Base-by-base conservation (phyloP, 2,797 vertebrate species). In the Lemur catta region DNA sequence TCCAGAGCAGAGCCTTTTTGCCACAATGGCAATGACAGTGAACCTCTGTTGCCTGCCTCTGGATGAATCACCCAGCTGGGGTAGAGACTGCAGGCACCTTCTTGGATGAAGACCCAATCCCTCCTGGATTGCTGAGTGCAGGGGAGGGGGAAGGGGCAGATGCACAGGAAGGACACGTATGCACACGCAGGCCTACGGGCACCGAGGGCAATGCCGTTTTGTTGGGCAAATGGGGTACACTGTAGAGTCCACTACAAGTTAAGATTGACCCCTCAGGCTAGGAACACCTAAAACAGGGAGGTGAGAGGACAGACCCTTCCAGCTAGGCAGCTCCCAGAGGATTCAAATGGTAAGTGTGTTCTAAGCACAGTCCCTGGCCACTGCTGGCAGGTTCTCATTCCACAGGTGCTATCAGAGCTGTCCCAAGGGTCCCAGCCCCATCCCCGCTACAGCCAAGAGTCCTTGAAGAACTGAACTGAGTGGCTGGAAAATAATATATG, bases 61-160 rank as follows among this genome's bases (percentile, higher is more conserved):
- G n/a, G 5, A 6, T 88, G 88, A 95, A 65, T 95, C 94, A 87
- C 38, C 48, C 17, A 7, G 8, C 41, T 24, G 82, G 84, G 84
- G 50, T 20, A 41, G 91, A 86, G 72, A 50, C 55, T 28, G 14
- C 35, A 52, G 89, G 94, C 75, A 81, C 89, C 89, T 94, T 87
- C 48, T 4, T 43, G 75, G 74, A 82, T 84, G 43, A 79, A 84
- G 90, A 87, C 50, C 78, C 57, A 85, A n/a, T 86, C 67, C 71
- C 35, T 85, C 69, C 78, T 52, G 74, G 55, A 91, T 71, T 30
- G 78, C 46, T 5, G 24, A 43, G 41, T n/a, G 46, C 79, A 22
- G 55, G 55, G 22, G 52, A 18, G 50, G 17, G 55, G 41, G 78
- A 26, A n/a, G 69, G 71, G n/a, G 80, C 67, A 7, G 38, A 17